phyloP scores from a whole-genome alignment of 2,113 vertebrate species.

The Cyprinodon brontotheroides region DNA sequence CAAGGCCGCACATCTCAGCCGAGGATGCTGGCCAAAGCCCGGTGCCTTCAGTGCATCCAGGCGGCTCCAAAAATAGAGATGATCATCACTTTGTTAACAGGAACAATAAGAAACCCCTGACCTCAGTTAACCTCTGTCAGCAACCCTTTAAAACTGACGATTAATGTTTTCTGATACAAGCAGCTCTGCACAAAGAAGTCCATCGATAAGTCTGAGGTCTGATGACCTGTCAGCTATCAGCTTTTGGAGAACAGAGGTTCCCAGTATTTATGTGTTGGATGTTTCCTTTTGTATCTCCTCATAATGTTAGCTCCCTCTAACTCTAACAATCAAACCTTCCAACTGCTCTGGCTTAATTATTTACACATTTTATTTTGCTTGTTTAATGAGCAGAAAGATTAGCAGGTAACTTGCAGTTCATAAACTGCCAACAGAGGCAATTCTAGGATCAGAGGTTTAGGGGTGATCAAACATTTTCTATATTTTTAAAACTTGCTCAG shows the following conservation, averaged over 20 bases:
- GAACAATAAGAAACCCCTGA: neutral
- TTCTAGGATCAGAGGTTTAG: too few species aligned
- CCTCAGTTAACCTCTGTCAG: neutral
- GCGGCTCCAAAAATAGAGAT: conserved; percentile 12
- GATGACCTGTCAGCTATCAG: neutral
- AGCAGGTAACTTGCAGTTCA: neutral
- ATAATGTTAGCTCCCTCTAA: neutral
- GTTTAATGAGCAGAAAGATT: neutral
- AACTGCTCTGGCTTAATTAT: neutral
- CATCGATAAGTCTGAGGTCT: neutral
- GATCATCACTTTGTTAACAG: neutral
- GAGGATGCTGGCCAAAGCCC: neutral
- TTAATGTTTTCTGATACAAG: neutral
- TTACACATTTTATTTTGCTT: neutral
- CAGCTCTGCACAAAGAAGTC: neutral
- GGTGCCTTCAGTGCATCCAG: neutral
- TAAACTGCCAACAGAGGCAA: neutral
- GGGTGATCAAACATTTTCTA: too few species aligned
- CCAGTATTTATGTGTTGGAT: neutral
- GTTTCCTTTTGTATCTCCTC: neutral
- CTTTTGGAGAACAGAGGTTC: neutral
- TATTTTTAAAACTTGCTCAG: too few species aligned
- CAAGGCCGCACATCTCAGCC: neutral
- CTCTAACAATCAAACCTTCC: too few species aligned
- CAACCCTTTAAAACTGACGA: neutral